Evolutionary conservation across 2,888 invertebrate species (phyloP).

Genomic region (Drosophila paracracens): DNA sequence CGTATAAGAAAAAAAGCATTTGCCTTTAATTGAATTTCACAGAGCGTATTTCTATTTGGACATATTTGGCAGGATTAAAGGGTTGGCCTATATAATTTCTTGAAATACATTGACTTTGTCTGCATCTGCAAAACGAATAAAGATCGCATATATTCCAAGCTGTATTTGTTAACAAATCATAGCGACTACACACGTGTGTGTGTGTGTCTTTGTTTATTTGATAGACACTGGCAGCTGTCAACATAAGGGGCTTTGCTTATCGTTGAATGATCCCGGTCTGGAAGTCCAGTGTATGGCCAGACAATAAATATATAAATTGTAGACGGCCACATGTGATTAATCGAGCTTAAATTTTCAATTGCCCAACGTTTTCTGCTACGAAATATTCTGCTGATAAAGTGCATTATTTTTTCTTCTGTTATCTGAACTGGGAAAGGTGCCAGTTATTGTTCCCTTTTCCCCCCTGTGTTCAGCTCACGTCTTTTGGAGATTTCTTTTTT

Average conservation of each 20-base stretch:
- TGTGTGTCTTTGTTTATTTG: slow-evolving; percentile 20
- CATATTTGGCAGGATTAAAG: slow-evolving; percentile 6
- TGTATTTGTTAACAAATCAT: slow-evolving; percentile 36
- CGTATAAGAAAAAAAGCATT: not conserved
- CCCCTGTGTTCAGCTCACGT: not conserved
- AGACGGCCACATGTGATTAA: slow-evolving; percentile 47
- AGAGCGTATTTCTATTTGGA: not conserved
- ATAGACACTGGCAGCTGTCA: slow-evolving; percentile 51
- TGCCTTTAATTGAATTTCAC: not conserved
- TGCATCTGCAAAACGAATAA: slow-evolving; percentile 1
- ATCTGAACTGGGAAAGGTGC: slow-evolving; percentile 37
- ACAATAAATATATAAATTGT: slow-evolving; percentile 23
- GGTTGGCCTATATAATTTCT: not conserved
- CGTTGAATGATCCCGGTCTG: slow-evolving; percentile 57
- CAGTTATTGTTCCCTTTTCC: slow-evolving; percentile 3
- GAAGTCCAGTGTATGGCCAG: slow-evolving; percentile 15
- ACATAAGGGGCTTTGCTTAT: slow-evolving; percentile 56
- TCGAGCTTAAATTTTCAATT: slow-evolving; percentile 65
- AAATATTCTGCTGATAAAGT: slow-evolving; percentile 53
- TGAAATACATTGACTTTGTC: slow-evolving; percentile 12
- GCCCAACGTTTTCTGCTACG: slow-evolving; percentile 24
- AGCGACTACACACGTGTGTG: slow-evolving; percentile 4
- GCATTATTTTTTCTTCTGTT: slow-evolving; percentile 34
- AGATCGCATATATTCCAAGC: slow-evolving; percentile 10
- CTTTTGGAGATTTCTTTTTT: not conserved